Evolutionary conservation across 2,113 vertebrate genomes (phyloP).

Genomic region (Dolichotis patagonum): DNA sequence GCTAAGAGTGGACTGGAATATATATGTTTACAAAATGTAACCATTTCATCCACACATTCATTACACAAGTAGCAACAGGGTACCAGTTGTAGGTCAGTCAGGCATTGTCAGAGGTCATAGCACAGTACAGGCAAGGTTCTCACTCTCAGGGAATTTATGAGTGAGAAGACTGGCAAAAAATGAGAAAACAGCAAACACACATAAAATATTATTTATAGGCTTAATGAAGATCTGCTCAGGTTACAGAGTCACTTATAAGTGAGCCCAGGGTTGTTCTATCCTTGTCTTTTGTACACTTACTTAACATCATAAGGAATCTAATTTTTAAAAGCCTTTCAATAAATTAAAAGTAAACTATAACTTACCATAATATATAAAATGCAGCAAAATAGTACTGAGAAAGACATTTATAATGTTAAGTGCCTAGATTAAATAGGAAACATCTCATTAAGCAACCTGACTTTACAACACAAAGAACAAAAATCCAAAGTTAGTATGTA

Average conservation of each 20-base stretch:
- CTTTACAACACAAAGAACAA: neutral
- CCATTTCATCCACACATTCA: neutral
- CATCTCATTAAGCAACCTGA: neutral
- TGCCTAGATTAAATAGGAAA: neutral
- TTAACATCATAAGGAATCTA: neutral
- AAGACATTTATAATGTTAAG: neutral
- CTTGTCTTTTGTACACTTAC: neutral
- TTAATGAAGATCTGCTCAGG: neutral
- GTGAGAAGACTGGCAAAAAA: neutral
- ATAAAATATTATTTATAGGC: neutral
- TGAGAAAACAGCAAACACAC: neutral
- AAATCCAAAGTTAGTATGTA: neutral
- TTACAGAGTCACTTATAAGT: neutral
- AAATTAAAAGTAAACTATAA: neutral
- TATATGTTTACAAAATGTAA: neutral
- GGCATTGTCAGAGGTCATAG: neutral
- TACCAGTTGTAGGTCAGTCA: neutral
- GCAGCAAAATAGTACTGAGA: neutral
- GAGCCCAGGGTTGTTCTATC: neutral
- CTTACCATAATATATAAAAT: neutral
- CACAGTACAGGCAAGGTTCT: neutral
- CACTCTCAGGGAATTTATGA: neutral
- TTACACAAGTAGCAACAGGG: neutral
- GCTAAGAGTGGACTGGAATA: neutral
- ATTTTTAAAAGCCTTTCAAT: neutral